Percentiles rank a stretch among this genome's conserved stretches.
Evolutionary conservation across 1,140 invertebrate genomes (phyloP).

Genomic region (Gerris buenoi): DNA sequence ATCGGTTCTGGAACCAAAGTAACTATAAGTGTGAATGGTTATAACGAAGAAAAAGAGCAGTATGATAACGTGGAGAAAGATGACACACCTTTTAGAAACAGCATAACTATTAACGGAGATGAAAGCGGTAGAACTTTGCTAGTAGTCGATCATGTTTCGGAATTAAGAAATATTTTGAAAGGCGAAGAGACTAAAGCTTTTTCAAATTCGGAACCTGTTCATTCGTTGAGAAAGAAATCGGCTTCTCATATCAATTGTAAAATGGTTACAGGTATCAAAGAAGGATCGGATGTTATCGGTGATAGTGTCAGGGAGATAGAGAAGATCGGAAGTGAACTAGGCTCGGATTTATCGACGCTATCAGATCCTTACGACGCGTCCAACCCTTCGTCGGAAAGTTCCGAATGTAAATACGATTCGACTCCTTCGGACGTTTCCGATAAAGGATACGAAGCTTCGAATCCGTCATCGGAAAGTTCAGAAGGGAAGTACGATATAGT

Average conservation of each 20-base stretch:
- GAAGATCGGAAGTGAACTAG: conserved; percentile 3
- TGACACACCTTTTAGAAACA: conserved; percentile 16
- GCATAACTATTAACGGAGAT: conserved; percentile 33
- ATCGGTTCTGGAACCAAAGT: conserved; percentile 22
- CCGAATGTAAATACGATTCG: background rate
- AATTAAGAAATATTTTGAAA: conserved; percentile 8
- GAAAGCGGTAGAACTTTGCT: conserved; percentile 26
- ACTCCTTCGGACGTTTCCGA: conserved; percentile 9
- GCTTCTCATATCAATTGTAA: conserved; percentile 52
- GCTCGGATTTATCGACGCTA: background rate
- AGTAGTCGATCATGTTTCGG: conserved; percentile 8
- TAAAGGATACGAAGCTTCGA: conserved; percentile 1
- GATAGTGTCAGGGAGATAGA: background rate
- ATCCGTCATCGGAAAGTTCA: background rate
- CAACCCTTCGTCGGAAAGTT: conserved; percentile 3
- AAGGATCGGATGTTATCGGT: background rate
- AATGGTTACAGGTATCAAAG: background rate
- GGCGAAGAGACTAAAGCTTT: conserved; percentile 19
- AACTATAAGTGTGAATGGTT: conserved; percentile 25
- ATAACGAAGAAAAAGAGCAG: background rate
- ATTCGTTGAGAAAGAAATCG: conserved; percentile 49
- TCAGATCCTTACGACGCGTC: conserved; percentile 6
- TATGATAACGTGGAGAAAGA: conserved; percentile 3
- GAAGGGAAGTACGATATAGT: background rate
- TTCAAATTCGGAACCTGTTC: conserved; percentile 42